These are phyloP conservation scores for Florisuga fusca DNA, from an alignment of 2,797 vertebrate genomes.

Conservation along the genomic window DNA sequence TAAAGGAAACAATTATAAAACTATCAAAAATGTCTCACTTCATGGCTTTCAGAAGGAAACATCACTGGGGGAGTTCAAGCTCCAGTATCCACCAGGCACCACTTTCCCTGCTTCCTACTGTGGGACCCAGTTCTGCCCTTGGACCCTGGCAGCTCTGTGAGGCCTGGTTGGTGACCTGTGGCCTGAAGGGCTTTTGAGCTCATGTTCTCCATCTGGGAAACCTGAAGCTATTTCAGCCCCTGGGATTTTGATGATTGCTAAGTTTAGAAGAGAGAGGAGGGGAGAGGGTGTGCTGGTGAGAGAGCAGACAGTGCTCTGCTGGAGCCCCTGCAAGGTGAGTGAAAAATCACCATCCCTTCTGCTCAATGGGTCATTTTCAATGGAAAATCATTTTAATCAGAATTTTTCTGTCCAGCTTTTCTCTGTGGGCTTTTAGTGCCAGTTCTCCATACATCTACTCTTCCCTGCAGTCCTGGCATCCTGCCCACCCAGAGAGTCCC, in stretches of 20 bases:
- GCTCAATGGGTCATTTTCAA: neutral
- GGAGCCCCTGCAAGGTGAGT: slow-evolving; percentile 16
- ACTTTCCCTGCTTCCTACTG: neutral
- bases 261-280: neutral
- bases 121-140: neutral
- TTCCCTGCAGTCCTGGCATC: neutral
- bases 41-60: slow-evolving; percentile 27
- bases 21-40: slow-evolving; percentile 38
- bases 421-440: neutral
- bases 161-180: neutral
- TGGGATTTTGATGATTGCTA: slow-evolving; percentile 4
- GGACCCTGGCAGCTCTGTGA: neutral
- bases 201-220: neutral
- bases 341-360: slow-evolving; percentile 9
- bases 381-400: neutral
- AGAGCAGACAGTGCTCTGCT: slow-evolving; percentile 16
- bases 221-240: neutral
- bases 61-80: neutral
- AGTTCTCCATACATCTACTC: neutral
- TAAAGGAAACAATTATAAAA: slow-evolving; percentile 51
- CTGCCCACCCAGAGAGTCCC: neutral
- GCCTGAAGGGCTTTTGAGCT: neutral
- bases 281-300: neutral
- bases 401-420: neutral
- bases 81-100: neutral